Percentiles rank a stretch among this genome's conserved stretches.
These are phyloP conservation scores for Chromobotia macracanthus DNA, from an alignment of 2,797 vertebrate species.

Conservation along the genomic window DNA sequence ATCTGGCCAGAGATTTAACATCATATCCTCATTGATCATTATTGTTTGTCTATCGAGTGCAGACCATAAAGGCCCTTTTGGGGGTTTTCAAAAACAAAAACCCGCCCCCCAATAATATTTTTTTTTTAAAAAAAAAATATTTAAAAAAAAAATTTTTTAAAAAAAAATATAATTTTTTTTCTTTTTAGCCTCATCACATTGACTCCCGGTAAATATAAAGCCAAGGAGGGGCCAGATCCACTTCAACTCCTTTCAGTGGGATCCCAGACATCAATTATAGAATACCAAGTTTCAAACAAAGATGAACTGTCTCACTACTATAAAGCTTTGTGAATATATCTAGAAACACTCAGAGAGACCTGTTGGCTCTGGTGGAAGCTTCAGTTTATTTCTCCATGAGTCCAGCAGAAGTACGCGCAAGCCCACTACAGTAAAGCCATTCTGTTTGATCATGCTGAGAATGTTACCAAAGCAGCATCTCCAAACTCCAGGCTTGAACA, in stretches of 20 bases:
- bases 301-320: too few species aligned
- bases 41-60: too few species aligned
- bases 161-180: too few species aligned
- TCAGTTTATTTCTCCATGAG: conserved; percentile 52
- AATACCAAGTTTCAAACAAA: too few species aligned
- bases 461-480: conserved; percentile 62
- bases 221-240: conserved; percentile 69
- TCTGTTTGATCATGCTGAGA: conserved; percentile 62
- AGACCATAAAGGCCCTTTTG: too few species aligned
- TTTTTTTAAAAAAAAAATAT: too few species aligned
- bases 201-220: conserved; percentile 75
- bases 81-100: too few species aligned
- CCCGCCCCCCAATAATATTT: too few species aligned
- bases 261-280: conserved; percentile 61
- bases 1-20: too few species aligned
- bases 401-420: conserved; percentile 66
- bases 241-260: conserved; percentile 55
- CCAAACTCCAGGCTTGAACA: conserved; percentile 75
- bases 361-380: conserved; percentile 52
- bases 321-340: too few species aligned
- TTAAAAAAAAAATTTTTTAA: too few species aligned
- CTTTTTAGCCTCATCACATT: conserved; percentile 76
- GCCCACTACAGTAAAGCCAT: conserved; percentile 71
- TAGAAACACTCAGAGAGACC: conserved; percentile 60
- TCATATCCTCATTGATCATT: conserved; percentile 41